phyloP scores from a whole-genome alignment of 1,140 invertebrate species.

The Bombus impatiens region DNA sequence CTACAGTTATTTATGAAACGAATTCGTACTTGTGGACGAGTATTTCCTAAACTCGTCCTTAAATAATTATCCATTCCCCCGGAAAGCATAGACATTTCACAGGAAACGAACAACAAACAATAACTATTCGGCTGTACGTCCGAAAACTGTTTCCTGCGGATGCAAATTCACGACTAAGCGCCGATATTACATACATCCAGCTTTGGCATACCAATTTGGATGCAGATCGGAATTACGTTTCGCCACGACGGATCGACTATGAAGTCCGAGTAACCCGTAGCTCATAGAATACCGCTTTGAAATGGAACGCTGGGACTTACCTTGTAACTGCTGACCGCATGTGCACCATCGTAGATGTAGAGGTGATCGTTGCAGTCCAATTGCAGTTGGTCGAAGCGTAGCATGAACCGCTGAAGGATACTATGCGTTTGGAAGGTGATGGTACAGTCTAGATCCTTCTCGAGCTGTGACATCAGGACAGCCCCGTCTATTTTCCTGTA shows the following conservation, averaged over 20 bases:
- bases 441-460: slow-evolving; percentile 93
- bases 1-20: not conserved
- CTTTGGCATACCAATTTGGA: slow-evolving; percentile 28
- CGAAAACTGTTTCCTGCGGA: not conserved
- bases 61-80: too few species aligned
- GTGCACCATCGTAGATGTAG: slow-evolving; percentile 95
- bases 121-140: not conserved
- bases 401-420: slow-evolving; percentile 95
- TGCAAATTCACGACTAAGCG: slow-evolving; percentile 18
- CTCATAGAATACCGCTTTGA: not conserved
- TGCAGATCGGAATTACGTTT: slow-evolving; percentile 27
- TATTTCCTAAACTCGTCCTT: not conserved
- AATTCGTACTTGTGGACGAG: not conserved
- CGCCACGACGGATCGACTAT: not conserved
- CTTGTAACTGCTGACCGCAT: slow-evolving; percentile 93
- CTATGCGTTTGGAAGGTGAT: slow-evolving; percentile 97
- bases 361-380: slow-evolving; percentile 97
- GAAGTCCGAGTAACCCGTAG: not conserved
- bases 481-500: slow-evolving; percentile 96
- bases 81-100: not conserved
- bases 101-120: not conserved
- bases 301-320: slow-evolving; percentile 80
- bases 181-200: slow-evolving; percentile 27
- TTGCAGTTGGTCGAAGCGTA: slow-evolving; percentile 90
- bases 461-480: slow-evolving; percentile 93